Conservation (phyloP, 1,140 invertebrate species). For the Lutraria rhynchaena region DNA sequence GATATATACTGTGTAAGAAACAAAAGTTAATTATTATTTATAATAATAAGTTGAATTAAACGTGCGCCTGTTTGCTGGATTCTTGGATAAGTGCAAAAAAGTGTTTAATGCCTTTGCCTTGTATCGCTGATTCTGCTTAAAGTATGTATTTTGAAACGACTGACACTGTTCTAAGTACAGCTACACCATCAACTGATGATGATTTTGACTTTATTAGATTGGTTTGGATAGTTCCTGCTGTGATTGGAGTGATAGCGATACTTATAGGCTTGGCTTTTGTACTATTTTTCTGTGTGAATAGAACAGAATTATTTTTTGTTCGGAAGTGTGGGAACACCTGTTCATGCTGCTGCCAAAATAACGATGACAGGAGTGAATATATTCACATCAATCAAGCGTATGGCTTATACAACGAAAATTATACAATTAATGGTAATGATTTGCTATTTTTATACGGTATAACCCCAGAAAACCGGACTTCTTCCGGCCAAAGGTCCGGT, state of each 20-base stretch:
- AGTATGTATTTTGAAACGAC: too few relatives aligned
- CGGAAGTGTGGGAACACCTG: not conserved
- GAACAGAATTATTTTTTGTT: not conserved
- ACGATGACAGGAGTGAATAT: not conserved
- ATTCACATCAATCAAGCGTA: constrained; percentile 5
- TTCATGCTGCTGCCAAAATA: not conserved
- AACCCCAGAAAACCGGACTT: too few relatives aligned
- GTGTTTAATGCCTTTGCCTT: too few relatives aligned
- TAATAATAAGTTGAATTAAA: too few relatives aligned
- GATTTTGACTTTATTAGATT: not conserved
- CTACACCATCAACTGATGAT: not conserved
- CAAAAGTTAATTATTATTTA: too few relatives aligned
- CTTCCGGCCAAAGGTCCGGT: too few relatives aligned
- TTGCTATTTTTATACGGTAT: too few relatives aligned
- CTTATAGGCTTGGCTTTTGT: not conserved
- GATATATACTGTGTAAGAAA: too few relatives aligned
- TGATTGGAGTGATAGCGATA: not conserved
- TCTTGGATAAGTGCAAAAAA: too few relatives aligned
- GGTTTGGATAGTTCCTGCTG: constrained; percentile 3
- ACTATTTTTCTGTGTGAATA: constrained; percentile 4
- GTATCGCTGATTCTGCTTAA: too few relatives aligned
- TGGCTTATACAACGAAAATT: constrained; percentile 10
- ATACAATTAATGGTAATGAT: constrained; percentile 3
- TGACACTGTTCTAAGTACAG: too few relatives aligned
- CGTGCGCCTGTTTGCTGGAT: too few relatives aligned